phyloP scores from a whole-genome alignment of 2,888 invertebrate genomes.

The Cheilosia pagana region DNA sequence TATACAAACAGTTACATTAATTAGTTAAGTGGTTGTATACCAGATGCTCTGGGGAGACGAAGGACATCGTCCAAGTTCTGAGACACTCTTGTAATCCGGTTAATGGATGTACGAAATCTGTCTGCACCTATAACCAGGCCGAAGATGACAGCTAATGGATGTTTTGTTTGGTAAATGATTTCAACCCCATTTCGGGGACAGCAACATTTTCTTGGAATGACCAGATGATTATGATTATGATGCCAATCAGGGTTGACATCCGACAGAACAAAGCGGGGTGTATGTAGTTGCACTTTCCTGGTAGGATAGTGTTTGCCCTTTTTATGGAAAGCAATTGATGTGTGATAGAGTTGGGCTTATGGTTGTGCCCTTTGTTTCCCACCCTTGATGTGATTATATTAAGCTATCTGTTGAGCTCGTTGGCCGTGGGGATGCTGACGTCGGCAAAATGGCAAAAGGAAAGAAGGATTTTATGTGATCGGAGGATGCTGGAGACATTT shows the following conservation, averaged over 20 bases:
- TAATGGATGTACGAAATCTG: slow-evolving; percentile 16
- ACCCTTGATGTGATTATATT: no score
- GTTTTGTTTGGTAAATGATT: slow-evolving; percentile 5
- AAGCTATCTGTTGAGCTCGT: no score
- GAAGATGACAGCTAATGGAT: slow-evolving; percentile 19
- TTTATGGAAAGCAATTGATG: no score
- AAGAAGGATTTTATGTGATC: no score
- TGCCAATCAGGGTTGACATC: neutral
- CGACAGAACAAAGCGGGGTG: no score
- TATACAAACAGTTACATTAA: slow-evolving; percentile 49
- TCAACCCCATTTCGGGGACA: slow-evolving; percentile 3
- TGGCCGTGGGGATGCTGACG: no score
- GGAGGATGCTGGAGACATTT: no score
- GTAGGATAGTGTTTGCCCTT: no score
- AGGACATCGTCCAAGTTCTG: slow-evolving; percentile 1
- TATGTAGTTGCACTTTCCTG: no score
- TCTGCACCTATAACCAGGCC: neutral
- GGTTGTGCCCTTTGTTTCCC: no score
- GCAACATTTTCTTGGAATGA: slow-evolving; percentile 18
- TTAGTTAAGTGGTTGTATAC: slow-evolving; percentile 49
- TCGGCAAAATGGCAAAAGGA: no score
- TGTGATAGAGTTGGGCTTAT: no score
- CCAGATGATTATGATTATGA: slow-evolving; percentile 7
- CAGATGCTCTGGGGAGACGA: slow-evolving; percentile 1
- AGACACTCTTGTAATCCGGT: slow-evolving; percentile 10